Conservation (phyloP, 1,140 invertebrate species). For the Meloidogyne floridensis region DNA sequence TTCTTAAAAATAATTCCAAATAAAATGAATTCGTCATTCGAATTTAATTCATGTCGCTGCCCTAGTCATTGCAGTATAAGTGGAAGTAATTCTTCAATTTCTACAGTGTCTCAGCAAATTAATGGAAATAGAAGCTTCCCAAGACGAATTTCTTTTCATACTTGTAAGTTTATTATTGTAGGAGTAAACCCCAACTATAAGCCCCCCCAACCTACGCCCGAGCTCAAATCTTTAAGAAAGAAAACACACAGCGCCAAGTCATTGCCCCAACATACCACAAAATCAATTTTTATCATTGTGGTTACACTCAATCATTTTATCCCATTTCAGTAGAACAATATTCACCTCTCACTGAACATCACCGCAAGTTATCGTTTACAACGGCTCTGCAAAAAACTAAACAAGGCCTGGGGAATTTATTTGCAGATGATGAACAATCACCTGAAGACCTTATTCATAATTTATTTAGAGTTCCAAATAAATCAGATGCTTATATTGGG, state of each 20-base stretch:
- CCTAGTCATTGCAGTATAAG: neutral
- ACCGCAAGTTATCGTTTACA: conserved; percentile 28
- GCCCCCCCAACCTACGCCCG: too few relatives aligned
- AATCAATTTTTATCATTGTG: too few relatives aligned
- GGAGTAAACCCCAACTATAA: too few relatives aligned
- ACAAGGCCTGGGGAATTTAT: conserved; percentile 44
- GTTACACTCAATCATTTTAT: too few relatives aligned
- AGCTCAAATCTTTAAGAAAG: too few relatives aligned
- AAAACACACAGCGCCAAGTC: too few relatives aligned
- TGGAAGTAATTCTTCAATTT: conserved; percentile 1
- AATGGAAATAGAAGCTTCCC: neutral
- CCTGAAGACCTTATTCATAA: conserved; percentile 59
- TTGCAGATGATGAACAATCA: conserved; percentile 51
- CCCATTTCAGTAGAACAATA: conserved; percentile 24
- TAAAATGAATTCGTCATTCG: neutral
- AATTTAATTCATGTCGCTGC: neutral
- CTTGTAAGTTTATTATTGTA: too few relatives aligned
- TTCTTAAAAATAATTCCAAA: too few relatives aligned
- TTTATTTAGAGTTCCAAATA: conserved; percentile 59
- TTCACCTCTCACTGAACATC: conserved; percentile 15
- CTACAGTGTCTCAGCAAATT: neutral
- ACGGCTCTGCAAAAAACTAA: conserved; percentile 31
- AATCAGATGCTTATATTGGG: conserved; percentile 57
- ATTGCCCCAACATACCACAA: too few relatives aligned
- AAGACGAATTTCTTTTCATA: conserved; percentile 2